Percentiles rank a stretch among this genome's conserved stretches.
Evolutionary conservation across 2,888 invertebrate species (phyloP).

Genomic region (Lottia scabra): DNA sequence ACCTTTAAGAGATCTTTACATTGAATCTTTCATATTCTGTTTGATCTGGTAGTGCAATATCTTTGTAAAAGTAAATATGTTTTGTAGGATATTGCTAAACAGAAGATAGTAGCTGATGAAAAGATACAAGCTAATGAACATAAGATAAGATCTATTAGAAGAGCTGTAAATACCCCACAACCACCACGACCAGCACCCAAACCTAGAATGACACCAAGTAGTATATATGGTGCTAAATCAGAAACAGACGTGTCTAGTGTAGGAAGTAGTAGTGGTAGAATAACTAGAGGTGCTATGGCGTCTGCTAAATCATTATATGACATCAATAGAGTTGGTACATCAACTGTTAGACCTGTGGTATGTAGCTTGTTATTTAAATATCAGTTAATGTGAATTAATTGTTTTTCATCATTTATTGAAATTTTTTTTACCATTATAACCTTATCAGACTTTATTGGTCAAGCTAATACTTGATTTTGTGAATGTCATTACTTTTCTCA

Average conservation of each 20-base stretch:
- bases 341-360: conserved; percentile 21
- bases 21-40: too few relatives aligned
- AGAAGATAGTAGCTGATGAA: neutral
- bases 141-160: neutral
- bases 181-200: conserved; percentile 39
- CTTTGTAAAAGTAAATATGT: too few relatives aligned
- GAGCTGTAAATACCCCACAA: neutral
- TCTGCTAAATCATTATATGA: conserved; percentile 42
- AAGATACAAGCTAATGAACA: neutral
- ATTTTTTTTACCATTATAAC: too few relatives aligned
- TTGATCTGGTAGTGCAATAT: too few relatives aligned
- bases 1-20: too few relatives aligned
- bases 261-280: conserved; percentile 35
- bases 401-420: too few relatives aligned
- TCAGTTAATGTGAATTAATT: too few relatives aligned
- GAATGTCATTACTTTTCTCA: too few relatives aligned
- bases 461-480: too few relatives aligned
- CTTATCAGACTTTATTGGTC: too few relatives aligned
- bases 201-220: conserved; percentile 39
- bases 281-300: conserved; percentile 32
- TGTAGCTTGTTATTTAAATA: too few relatives aligned
- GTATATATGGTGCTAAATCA: conserved; percentile 47
- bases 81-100: neutral
- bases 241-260: conserved; percentile 55
- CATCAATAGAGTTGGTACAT: conserved; percentile 32